phyloP scores from a whole-genome alignment of 2,113 vertebrate species.

The Neogale vison region DNA sequence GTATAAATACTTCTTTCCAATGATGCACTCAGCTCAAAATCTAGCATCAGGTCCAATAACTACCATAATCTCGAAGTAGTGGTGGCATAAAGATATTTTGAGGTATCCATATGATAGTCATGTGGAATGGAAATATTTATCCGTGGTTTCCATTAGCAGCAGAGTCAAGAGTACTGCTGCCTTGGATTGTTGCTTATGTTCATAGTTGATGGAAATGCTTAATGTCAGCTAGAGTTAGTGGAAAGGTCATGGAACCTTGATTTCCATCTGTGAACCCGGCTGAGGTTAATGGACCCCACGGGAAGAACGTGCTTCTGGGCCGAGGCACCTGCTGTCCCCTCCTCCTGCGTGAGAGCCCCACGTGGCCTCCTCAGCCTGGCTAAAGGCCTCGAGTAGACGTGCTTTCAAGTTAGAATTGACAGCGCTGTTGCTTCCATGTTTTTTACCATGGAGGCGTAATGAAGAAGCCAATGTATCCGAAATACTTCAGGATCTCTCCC shows the following conservation, averaged over 20 bases:
- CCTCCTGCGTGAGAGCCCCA: background rate
- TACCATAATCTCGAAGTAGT: background rate
- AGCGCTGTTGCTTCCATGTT: background rate
- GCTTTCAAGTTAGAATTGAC: background rate
- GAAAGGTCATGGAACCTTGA: background rate
- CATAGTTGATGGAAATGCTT: background rate
- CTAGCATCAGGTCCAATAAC: background rate
- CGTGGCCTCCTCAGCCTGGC: background rate
- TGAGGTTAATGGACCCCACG: background rate
- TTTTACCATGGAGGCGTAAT: background rate
- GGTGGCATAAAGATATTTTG: background rate
- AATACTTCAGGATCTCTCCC: background rate
- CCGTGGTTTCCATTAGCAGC: background rate
- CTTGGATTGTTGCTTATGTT: background rate
- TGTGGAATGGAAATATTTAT: background rate
- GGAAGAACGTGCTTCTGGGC: background rate
- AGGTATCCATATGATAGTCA: background rate
- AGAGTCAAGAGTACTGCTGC: too few species aligned
- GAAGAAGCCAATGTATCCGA: background rate
- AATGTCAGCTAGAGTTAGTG: background rate
- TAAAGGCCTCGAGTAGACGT: background rate
- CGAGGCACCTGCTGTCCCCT: background rate
- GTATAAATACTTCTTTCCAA: background rate
- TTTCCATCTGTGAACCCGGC: too few species aligned
- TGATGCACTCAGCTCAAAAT: background rate